A percentile compares a stretch with the other conserved stretches of the same genome.
Conservation (phyloP, 2,797 vertebrate genomes). For the Pipistrellus nathusii region DNA sequence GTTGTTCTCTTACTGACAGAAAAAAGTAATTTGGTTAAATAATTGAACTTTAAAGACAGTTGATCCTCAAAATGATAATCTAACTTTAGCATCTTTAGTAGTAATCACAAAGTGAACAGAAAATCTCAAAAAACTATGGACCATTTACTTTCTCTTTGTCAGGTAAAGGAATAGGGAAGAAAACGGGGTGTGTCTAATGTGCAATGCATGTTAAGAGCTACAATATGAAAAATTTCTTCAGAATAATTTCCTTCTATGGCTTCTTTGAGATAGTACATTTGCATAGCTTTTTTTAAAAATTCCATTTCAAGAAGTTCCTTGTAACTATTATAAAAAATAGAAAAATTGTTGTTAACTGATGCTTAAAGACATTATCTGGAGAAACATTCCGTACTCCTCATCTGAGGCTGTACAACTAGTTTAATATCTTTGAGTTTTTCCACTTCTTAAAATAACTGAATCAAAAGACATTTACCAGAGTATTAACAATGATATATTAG, state of each 20-base stretch:
- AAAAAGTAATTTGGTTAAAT: slow-evolving; percentile 10
- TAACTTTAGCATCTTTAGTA: background rate
- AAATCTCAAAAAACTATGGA: background rate
- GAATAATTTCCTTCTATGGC: background rate
- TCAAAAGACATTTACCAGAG: background rate
- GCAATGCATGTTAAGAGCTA: background rate
- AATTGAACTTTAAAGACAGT: background rate
- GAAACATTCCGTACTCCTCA: slow-evolving; percentile 21
- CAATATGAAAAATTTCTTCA: background rate
- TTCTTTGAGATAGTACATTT: slow-evolving; percentile 20
- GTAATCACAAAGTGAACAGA: background rate
- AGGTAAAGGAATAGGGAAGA: background rate
- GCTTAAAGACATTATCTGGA: slow-evolving; percentile 36
- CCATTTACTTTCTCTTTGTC: background rate
- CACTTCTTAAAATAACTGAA: slow-evolving; percentile 36
- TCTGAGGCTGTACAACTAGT: background rate
- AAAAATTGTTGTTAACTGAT: slow-evolving; percentile 37
- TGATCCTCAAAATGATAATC: background rate
- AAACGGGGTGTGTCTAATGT: background rate
- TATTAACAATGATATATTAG: background rate
- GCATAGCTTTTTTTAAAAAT: background rate
- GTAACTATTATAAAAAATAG: slow-evolving; percentile 17
- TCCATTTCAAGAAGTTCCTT: slow-evolving; percentile 30
- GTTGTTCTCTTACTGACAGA: background rate
- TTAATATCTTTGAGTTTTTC: slow-evolving; percentile 25